Percentiles rank a stretch among this genome's conserved stretches.
Evolutionary conservation across 92 coral and sea anemone species (phyloP).

Genomic region (Blastomussa wellsi): DNA sequence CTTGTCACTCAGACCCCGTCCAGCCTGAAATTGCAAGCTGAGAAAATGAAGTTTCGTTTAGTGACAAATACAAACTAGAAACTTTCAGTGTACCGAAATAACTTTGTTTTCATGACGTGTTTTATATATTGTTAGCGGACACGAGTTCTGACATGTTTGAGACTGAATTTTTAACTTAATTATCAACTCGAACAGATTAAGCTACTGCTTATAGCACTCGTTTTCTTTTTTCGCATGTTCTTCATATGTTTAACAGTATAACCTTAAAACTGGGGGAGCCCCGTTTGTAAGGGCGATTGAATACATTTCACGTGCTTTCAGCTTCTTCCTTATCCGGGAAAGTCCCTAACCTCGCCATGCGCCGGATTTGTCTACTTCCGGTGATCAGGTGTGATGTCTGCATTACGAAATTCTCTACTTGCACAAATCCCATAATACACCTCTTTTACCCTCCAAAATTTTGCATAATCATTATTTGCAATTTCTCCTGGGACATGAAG

Average conservation of each 20-base stretch:
- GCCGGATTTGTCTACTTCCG: neutral
- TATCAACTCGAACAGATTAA: neutral
- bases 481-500: too few relatives aligned
- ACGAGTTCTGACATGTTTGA: neutral
- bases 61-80: neutral
- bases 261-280: slow-evolving; percentile 12
- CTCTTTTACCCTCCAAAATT: too few relatives aligned
- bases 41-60: neutral
- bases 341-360: neutral
- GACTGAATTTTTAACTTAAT: neutral
- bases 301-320: neutral
- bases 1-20: neutral
- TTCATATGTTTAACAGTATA: neutral
- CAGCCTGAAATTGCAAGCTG: neutral
- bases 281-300: neutral
- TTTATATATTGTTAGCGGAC: neutral
- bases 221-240: too few relatives aligned
- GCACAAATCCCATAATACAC: too few relatives aligned
- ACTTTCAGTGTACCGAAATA: neutral
- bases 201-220: neutral
- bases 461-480: too few relatives aligned
- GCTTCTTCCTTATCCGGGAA: slow-evolving; percentile 26
- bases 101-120: neutral
- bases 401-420: too few relatives aligned
- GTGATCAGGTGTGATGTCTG: neutral